Evolutionary conservation across 2,797 vertebrate species (phyloP), one percentile per base, ranked within the genome.

Genomic region (Girardinus metallicus): DNA sequence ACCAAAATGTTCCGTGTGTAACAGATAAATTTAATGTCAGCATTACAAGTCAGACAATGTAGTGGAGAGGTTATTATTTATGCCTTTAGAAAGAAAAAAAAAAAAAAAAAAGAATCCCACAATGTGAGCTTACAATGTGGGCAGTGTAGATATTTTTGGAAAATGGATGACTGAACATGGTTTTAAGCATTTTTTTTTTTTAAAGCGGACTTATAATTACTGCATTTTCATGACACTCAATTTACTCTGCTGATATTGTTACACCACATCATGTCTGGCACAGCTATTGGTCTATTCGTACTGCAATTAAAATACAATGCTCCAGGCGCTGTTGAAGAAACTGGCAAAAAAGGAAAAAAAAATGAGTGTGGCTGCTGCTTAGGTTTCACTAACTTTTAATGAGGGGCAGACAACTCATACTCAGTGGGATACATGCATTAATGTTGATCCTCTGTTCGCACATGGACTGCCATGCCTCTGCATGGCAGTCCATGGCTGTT

Each of bases 301-400:
- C 36, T 71, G 81, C 82, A 88, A 90, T 89, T 91, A 85, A 84
- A 85, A 80, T 70, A 88, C 81, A 88, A 83, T 73, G 85, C 83
- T 84, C 34, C 41, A 47, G 82, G 84, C 75, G 76, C 43, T 80
- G 80, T 77, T 76, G 49, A 41, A 44, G 75, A 87, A 88, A 88
- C 73, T 75, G 74, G 83, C 77, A 86, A 57, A 84, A 82, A 88
- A 3, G 21, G 2, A 23, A 51, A 53, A 53, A 49, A 53, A 26
- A 53, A 47, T 83, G 41, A 88, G 60, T 77, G 78, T 73, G 77
- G 78, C 73, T 34, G 7, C 77, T 80, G 77, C 75, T 77, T 66
- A 72, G 81, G 80, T 86, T 88, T 83, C 71, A 76, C 78, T 79
- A 81, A 73, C 39, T 85, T 87, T 86, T 87, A 92, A 90, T 89